A percentile compares a stretch with the other conserved stretches of the same genome.
These are phyloP conservation scores for Trachops cirrhosus DNA, from an alignment of 2,797 vertebrate species.

Conservation along the genomic window DNA sequence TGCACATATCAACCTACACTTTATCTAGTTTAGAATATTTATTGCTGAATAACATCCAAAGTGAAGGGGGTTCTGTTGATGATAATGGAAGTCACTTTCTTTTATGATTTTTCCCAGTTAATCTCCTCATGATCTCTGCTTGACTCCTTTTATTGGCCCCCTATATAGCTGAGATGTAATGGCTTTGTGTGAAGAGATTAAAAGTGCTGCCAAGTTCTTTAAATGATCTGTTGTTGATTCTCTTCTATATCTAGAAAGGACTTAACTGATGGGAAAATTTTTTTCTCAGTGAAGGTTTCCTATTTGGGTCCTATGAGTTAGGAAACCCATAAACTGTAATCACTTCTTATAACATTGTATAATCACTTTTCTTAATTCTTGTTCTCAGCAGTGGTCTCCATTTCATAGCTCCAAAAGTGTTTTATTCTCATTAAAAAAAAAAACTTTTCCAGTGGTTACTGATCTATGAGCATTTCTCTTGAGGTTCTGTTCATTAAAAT, in stretches of 20 bases:
- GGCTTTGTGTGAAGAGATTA: slow-evolving; percentile 54
- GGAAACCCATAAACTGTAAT: slow-evolving; percentile 57
- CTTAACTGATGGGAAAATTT: neutral
- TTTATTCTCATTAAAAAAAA: neutral
- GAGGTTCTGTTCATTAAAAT: slow-evolving; percentile 60
- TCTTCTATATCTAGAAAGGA: slow-evolving; percentile 48
- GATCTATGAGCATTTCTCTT: slow-evolving; percentile 16
- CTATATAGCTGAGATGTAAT: slow-evolving; percentile 52
- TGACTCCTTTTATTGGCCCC: slow-evolving; percentile 43
- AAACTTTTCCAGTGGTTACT: slow-evolving; percentile 37
- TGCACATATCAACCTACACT: neutral
- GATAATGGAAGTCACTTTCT: slow-evolving; percentile 55
- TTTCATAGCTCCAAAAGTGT: slow-evolving; percentile 24
- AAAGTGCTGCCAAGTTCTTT: slow-evolving; percentile 45
- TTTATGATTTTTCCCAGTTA: slow-evolving; percentile 68
- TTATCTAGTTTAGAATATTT: slow-evolving; percentile 44
- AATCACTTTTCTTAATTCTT: slow-evolving; percentile 58
- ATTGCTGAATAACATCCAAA: neutral
- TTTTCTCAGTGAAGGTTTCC: slow-evolving; percentile 24
- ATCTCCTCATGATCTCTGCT: slow-evolving; percentile 62
- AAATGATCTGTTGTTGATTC: slow-evolving; percentile 42
- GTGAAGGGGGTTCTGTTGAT: slow-evolving; percentile 12
- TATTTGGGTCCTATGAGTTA: slow-evolving; percentile 50
- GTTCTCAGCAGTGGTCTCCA: slow-evolving; percentile 35
- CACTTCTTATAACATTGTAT: slow-evolving; percentile 55